Evolutionary conservation across 2,113 vertebrate genomes (phyloP).

Genomic region (Syngnathoides biaculeatus): DNA sequence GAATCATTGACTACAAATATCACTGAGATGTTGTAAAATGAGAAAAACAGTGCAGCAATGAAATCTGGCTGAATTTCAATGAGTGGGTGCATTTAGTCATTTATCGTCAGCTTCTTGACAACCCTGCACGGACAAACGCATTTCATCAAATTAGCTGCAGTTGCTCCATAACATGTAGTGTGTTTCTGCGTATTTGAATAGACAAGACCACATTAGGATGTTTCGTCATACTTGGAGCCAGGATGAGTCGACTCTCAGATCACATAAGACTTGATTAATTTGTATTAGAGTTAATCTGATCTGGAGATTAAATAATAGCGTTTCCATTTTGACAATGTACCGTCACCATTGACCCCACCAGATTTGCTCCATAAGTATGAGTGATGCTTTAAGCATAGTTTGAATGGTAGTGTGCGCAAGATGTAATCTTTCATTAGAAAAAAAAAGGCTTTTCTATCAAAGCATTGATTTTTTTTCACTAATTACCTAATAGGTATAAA

Average conservation of each 20-base stretch:
- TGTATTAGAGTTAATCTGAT: constrained; percentile 44
- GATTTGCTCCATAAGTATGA: constrained; percentile 22
- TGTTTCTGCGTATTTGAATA: constrained; percentile 22
- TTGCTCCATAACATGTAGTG: constrained; percentile 19
- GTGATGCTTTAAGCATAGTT: constrained; percentile 19
- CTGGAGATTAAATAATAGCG: constrained; percentile 42
- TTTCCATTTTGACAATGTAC: constrained; percentile 26
- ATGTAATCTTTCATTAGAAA: constrained; percentile 19
- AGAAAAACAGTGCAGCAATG: constrained; percentile 16
- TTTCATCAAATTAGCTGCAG: constrained; percentile 50
- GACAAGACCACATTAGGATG: constrained; percentile 19
- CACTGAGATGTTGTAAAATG: constrained; percentile 26
- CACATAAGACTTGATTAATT: constrained; percentile 41
- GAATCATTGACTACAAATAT: constrained; percentile 39
- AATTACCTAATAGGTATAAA: no score
- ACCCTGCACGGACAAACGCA: constrained; percentile 40
- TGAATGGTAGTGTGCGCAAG: not conserved
- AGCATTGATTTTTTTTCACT: no score
- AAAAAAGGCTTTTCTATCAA: not conserved
- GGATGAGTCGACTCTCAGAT: constrained; percentile 25
- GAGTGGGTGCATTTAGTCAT: constrained; percentile 39
- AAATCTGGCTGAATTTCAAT: constrained; percentile 43
- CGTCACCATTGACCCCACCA: constrained; percentile 29
- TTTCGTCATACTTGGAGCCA: constrained; percentile 21
- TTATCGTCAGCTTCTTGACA: constrained; percentile 38